Conservation (phyloP, 2,797 vertebrate genomes). For the Myripristis jacobus region DNA sequence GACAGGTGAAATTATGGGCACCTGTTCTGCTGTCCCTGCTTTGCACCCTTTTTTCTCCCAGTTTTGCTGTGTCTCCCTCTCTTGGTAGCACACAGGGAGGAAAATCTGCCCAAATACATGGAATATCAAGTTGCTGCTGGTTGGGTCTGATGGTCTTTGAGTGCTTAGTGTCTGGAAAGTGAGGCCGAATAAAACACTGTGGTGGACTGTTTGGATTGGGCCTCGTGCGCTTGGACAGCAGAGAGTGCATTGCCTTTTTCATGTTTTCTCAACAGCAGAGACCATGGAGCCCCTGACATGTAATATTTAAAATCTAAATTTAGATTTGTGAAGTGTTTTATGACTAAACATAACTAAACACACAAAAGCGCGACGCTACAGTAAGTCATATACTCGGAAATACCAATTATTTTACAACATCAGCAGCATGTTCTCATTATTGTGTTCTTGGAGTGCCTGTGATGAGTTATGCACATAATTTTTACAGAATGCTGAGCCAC, state of each 20-base stretch:
- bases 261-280: conserved; percentile 30
- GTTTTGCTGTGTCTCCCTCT: conserved; percentile 76
- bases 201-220: conserved; percentile 47
- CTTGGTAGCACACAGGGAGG: conserved; percentile 68
- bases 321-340: conserved; percentile 2
- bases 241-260: conserved; percentile 33
- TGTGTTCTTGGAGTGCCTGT: background rate
- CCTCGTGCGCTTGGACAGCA: conserved; percentile 40
- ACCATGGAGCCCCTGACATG: conserved; percentile 34
- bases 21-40: conserved; percentile 69
- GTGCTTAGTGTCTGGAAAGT: conserved; percentile 68
- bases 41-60: conserved; percentile 45
- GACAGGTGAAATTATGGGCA: conserved; percentile 78
- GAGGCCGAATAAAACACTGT: conserved; percentile 53
- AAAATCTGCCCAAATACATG: conserved; percentile 50
- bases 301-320: conserved; percentile 40
- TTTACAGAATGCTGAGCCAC: background rate
- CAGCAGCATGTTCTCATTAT: background rate
- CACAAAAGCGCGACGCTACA: too few relatives aligned
- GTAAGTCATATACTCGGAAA: too few relatives aligned
- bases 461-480: background rate
- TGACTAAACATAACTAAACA: too few relatives aligned
- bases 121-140: conserved; percentile 71
- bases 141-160: conserved; percentile 56
- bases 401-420: too few relatives aligned